Base-by-base conservation (phyloP, 2,113 vertebrate genomes). In the Gallinago paraguaiae region DNA sequence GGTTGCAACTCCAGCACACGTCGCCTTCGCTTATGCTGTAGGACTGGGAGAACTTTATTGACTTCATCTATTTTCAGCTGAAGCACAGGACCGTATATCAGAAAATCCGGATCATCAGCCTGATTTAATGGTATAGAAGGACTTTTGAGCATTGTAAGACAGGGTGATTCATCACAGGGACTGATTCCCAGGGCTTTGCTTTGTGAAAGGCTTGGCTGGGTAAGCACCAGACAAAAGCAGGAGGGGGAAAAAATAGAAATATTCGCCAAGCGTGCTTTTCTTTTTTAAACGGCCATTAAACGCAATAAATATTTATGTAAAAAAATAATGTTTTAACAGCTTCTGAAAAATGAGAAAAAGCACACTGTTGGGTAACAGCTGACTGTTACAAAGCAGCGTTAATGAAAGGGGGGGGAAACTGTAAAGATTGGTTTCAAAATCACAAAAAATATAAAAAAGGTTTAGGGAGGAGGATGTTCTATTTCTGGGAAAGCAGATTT, bases 151-250 rank as follows among this genome's bases (percentile, higher is more conserved):
- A 10, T 46, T 61, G 56, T 78, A 25, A 64, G 70, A 57, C 65
- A 75, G 93, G 82, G 64, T 90, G 71, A 95, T 93, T 92, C 85
- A 92, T 95, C 92, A 56, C 60, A 61, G 69, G 54, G 56, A 75
- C 59, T 39, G 51, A 64, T 86, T 93, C 64, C 64, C 63, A 61
- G 74, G 33, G 45, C 83, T 87, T 19, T 86, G 87, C 71, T 54
- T 39, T 43, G 37, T 27, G 90, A 79, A 87, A 88, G 59, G 10
- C 43, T 83, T 48, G 54, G 46, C 17, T 92, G 92, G 68, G 33
- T 46, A 56, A 43, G 39, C 8, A 50, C 41, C 79, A 84, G 68
- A 39, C 7, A n/a, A 75, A 72, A 68, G 28, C 3, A 1, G 15
- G 60, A 70, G 82, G 63, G 30, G 63, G 30, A 50, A 37, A 78